Evolutionary conservation across 2,797 vertebrate genomes (phyloP).

Genomic region (Ficedula albicollis): DNA sequence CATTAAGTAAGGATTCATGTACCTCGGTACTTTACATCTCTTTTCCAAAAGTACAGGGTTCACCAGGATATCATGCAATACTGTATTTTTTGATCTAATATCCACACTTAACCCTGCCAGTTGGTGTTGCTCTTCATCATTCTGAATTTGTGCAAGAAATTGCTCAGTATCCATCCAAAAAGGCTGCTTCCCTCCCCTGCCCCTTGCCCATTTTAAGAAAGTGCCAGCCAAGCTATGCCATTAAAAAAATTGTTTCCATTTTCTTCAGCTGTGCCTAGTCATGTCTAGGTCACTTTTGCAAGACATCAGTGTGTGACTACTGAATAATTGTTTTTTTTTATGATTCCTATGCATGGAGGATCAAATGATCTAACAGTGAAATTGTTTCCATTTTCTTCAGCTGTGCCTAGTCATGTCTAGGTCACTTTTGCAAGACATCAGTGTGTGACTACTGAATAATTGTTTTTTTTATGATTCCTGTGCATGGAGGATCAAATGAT

Average conservation of each 20-base stretch:
- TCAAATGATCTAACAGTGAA: not conserved
- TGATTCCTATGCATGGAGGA: not conserved
- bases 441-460: not conserved
- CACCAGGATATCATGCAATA: not conserved
- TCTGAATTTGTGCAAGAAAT: not conserved
- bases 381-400: not conserved
- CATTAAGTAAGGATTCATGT: not conserved
- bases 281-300: not conserved
- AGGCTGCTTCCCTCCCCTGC: rapidly evolving
- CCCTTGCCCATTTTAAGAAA: not conserved
- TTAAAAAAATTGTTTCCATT: not conserved
- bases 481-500: not conserved
- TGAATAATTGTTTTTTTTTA: not conserved
- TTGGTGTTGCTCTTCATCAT: not conserved
- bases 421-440: not conserved
- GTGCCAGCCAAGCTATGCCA: not conserved
- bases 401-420: not conserved
- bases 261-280: not conserved
- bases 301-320: too few relatives aligned
- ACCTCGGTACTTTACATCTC: not conserved
- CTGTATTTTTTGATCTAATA: not conserved
- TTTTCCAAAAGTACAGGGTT: not conserved
- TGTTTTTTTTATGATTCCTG: not conserved
- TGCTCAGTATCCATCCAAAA: not conserved
- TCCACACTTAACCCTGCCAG: rapidly evolving